Conservation (phyloP, 2,113 vertebrate species). For the Australoheros scitulus region DNA sequence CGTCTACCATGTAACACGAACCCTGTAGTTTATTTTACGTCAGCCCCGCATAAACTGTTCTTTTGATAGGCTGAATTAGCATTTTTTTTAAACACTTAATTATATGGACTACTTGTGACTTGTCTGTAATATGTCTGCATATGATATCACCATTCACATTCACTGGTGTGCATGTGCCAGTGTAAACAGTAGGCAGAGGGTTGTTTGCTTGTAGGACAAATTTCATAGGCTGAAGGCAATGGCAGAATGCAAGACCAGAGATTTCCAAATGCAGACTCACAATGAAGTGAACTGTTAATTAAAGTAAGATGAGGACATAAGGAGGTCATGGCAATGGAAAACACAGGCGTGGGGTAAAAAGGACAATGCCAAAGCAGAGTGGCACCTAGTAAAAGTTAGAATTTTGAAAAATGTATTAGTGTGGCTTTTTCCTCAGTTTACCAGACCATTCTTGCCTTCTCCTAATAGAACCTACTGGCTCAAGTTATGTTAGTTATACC, state of each 20-base stretch:
- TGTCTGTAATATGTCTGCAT: slow-evolving; percentile 5
- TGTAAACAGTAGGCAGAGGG: neutral
- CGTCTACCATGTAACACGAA: neutral
- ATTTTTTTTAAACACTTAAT: fast-evolving
- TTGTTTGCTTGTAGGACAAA: neutral
- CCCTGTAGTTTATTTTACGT: neutral
- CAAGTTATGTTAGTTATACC: neutral
- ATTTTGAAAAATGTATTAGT: neutral
- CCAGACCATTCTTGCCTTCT: neutral
- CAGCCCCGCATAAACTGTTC: neutral
- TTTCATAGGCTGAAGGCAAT: neutral
- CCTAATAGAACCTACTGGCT: neutral
- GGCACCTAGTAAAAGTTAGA: neutral
- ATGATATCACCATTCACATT: neutral
- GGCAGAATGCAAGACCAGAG: neutral
- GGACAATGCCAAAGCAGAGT: neutral
- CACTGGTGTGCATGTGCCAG: neutral
- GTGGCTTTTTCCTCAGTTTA: neutral
- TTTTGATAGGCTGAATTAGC: neutral
- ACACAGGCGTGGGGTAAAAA: neutral
- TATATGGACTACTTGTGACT: neutral
- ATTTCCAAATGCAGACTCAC: neutral
- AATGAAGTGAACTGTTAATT: neutral
- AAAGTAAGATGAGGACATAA: neutral
- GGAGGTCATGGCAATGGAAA: neutral